Base-by-base conservation (phyloP, 1,140 invertebrate species). In the Daktulosphaira vitifoliae region DNA sequence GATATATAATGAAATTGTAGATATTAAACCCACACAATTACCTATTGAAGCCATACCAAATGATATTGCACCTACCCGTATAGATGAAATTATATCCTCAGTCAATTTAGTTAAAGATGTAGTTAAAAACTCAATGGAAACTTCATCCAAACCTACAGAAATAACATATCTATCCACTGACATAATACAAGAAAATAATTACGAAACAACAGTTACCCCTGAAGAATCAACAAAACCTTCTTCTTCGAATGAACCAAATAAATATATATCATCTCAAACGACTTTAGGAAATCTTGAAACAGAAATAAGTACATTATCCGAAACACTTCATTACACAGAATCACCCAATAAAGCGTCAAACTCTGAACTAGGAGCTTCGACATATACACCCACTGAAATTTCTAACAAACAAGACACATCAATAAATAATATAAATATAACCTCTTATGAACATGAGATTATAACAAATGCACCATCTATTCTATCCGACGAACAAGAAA, bases 51-150 rank as follows among this genome's bases (percentile, higher is more conserved):
- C 42, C 15, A 48, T 26, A 1, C 8, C 26, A 0, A 20, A 33
- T 4, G 26, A 25, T 15, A 7, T 33, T 2, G 5, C 29, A 48
- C 56, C 56, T 15, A 3, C 56, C 3, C 44, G 23, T 33, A 33
- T 62, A 2, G 56, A 62, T 1, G 56, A 62, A 9, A 48, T 62
- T 1, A 44, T 62, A 46, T 48, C 56, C 2, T 62, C 56, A 3
- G 42, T 62, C 1, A 48, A 62, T 18, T 29, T 48, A 13, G 56
- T 62, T 3, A 62, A 62, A 15, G 56, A 46, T 23, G 25, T 42
- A 13, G 39, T 62, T 20, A 56, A 56, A 25, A 62, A 62, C 8
- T 62, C 56, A 2, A n/a, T 62, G 18, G 56, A 62, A 33, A 62
- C 56, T 13, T 62, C 42, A 26, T 62, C 56, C 6, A 48, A 48